Base-by-base conservation (phyloP, 2,888 invertebrate genomes). In the Drosophila tripunctata region DNA sequence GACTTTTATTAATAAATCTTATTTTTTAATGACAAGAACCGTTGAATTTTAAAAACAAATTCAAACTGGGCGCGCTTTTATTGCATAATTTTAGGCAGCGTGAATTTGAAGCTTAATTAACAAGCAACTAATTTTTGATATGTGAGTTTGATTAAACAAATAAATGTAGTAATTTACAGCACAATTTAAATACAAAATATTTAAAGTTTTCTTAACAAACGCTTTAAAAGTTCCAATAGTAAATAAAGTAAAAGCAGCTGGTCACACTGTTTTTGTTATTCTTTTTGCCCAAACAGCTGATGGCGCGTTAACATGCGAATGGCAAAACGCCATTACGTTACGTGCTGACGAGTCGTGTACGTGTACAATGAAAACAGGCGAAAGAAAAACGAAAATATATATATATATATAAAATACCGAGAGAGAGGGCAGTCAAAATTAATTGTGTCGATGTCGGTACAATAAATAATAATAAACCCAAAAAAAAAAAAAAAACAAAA, bases 261-360 rank as follows among this genome's bases (percentile, higher is more conserved):
- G 71, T 63, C 75, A 71, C 64, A 75, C 35, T 58, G 4, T 12
- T 31, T 45, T 19, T n/a, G n/a, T n/a, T n/a, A n/a, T n/a, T n/a
- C n/a, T n/a, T n/a, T n/a, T n/a, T n/a, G n/a, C n/a, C 0, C 12
- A 10, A 45, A 63, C 71, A 71, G 71, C 71, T 71, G 71, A 51
- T 21, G 45, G 12, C 4, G 19, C 38, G 36, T 17, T 3, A 30
- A 58, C 75, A 30, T 75, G 71, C 58, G 71, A 75, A 63, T 72
- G 70, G 45, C 47, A 36, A 35, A 75, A 75, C 71, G 71, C 71
- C 71, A 72, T 72, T 72, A 72, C 71, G 71, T 72, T 72, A 72
- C 75, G 75, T 75, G 75, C 72, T 75, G 72, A 75, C 72, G 76
- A 75, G 58, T 72, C 75, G 72, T 72, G 76, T 75, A 72, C 72